Evolutionary conservation across 2,113 vertebrate genomes (phyloP).

Genomic region (Ictalurus furcatus): DNA sequence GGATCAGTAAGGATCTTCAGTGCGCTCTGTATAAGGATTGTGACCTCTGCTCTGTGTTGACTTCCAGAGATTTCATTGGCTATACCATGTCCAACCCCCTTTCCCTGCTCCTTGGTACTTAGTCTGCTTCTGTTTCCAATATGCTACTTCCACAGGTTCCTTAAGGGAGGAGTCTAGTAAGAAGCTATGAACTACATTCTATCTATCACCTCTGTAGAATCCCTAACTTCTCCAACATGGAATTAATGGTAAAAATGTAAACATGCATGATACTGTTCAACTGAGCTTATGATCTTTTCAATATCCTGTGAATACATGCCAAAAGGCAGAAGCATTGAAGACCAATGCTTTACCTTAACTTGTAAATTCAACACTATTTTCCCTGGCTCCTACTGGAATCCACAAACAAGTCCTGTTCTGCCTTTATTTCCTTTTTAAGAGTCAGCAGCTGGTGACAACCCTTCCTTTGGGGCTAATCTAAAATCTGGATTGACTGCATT

Average conservation of each 20-base stretch:
- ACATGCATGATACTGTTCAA: background rate
- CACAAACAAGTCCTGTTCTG: constrained; percentile 51
- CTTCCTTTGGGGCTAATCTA: constrained; percentile 62
- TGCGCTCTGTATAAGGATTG: constrained; percentile 50
- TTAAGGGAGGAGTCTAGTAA: constrained; percentile 36
- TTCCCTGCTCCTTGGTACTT: constrained; percentile 21
- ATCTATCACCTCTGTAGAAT: background rate
- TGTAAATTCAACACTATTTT: constrained; percentile 24
- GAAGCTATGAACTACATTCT: constrained; percentile 22
- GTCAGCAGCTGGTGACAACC: constrained; percentile 56
- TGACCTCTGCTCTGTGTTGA: constrained; percentile 28
- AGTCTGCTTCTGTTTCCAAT: constrained; percentile 48
- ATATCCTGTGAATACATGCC: background rate
- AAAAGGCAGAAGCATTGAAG: background rate
- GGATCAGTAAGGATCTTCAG: constrained; percentile 27
- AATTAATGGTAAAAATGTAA: background rate
- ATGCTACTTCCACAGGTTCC: constrained; percentile 34
- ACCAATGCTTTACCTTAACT: background rate
- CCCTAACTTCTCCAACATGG: background rate
- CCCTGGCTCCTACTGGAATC: constrained; percentile 33
- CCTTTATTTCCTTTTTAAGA: constrained; percentile 56
- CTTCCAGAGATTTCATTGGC: constrained; percentile 66
- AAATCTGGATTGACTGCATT: constrained; percentile 78
- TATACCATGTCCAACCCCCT: constrained; percentile 61
- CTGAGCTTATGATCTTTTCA: background rate